A percentile compares a stretch with the other conserved stretches of the same genome.
Evolutionary conservation across 2,888 invertebrate species (phyloP).

Genomic region (Drosophila nigritarsus): DNA sequence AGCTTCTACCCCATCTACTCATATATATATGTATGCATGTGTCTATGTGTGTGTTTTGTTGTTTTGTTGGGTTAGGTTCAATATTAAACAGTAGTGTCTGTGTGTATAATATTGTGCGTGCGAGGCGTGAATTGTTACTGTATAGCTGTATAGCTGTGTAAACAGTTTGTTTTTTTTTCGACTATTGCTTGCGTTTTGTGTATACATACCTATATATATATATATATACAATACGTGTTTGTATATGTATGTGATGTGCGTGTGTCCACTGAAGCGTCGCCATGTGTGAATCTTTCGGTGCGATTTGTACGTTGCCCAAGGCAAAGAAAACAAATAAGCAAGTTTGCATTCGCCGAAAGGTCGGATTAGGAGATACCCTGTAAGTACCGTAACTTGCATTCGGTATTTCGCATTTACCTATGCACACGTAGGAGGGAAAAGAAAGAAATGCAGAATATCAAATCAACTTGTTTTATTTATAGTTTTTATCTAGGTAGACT

Average conservation of each 20-base stretch:
- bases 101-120: conserved; percentile 45
- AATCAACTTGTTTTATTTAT: background rate
- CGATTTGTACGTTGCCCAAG: conserved; percentile 61
- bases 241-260: conserved; percentile 10
- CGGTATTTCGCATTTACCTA: background rate
- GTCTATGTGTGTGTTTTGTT: conserved; percentile 39
- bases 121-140: conserved; percentile 61
- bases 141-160: conserved; percentile 35
- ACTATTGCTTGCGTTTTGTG: conserved; percentile 29
- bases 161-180: conserved; percentile 23
- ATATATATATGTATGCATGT: background rate
- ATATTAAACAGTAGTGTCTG: conserved; percentile 32
- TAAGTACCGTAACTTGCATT: background rate
- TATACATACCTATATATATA: background rate
- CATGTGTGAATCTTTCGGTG: conserved; percentile 68
- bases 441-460: background rate
- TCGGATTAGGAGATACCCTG: background rate
- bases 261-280: conserved; percentile 40
- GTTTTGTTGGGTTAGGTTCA: conserved; percentile 80
- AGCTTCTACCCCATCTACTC: conserved; percentile 37
- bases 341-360: conserved; percentile 1
- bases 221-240: background rate
- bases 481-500: background rate
- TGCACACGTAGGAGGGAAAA: background rate
- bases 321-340: conserved; percentile 37